Conservation (phyloP, 2,888 invertebrate genomes). For the Trachelus stipa region DNA sequence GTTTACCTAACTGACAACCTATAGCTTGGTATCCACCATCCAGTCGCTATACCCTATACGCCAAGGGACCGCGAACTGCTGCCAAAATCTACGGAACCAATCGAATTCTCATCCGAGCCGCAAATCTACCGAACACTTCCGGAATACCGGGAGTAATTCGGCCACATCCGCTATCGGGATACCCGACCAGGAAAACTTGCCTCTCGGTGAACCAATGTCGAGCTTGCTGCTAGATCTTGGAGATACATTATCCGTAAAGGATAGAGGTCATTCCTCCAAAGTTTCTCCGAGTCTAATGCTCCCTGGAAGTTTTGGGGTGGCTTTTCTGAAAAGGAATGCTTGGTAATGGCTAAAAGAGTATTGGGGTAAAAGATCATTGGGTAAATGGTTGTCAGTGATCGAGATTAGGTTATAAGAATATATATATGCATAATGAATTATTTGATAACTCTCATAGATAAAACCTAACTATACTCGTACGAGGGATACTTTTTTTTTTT, state of each 20-base stretch:
- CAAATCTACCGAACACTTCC: slow-evolving; percentile 3
- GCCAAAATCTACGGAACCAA: slow-evolving; percentile 18
- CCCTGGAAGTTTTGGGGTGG: not conserved
- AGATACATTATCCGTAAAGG: not conserved
- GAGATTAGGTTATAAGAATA: not conserved
- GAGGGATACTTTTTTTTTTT: not conserved
- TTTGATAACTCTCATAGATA: not conserved
- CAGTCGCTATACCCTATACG: not conserved
- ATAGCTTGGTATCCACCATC: slow-evolving; percentile 1
- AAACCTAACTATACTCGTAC: not conserved
- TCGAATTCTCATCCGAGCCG: slow-evolving; percentile 15
- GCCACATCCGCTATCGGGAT: not conserved
- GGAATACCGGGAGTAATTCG: not conserved
- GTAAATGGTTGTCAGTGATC: not conserved
- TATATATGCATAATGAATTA: not conserved
- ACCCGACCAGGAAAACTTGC: not conserved
- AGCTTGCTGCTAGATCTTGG: not conserved
- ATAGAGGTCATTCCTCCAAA: not conserved
- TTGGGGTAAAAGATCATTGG: not conserved
- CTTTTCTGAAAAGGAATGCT: not conserved
- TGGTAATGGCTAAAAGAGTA: not conserved
- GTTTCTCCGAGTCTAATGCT: not conserved
- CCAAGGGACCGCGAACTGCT: slow-evolving; percentile 26
- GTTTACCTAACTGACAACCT: slow-evolving; percentile 8
- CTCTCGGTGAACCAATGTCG: not conserved